Evolutionary conservation across 2,113 vertebrate genomes (phyloP), one percentile per base, ranked within the genome.

Genomic region (Coryphaenoides rupestris): DNA sequence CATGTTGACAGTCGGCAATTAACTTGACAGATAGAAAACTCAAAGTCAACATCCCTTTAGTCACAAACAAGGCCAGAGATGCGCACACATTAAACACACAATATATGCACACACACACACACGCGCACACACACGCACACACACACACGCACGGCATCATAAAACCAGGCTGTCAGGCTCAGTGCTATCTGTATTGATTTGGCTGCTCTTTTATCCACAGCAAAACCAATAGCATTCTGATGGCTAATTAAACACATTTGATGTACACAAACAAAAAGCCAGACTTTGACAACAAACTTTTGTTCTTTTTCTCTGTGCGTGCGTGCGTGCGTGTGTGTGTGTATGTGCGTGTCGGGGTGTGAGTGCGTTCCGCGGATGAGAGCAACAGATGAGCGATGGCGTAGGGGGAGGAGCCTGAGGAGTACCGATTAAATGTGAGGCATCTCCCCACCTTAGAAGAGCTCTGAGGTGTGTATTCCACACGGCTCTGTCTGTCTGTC

Each of bases 1-100:
- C 56, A 60, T 46, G 65, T 76, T 79, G 76, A 59, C 72, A 81
- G 70, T 76, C 76, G 62, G 76, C 64, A 77, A 82, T 79, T 84
- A 80, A 57, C 63, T 66, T 78, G 79, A 65, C 79, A 78, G 72
- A 69, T 26, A 71, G 53, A 78, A 79, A 70, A 74, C 40, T 68
- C 62, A 66, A 56, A 64, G 62, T 81, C 70, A 62, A 70, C 72
- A 61, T 77, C 72, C 33, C 76, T 78, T 53, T 49, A 56, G 59
- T 17, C 9, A 50, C 19, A 67, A 54, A 67, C 62, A 76, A 59
- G 53, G 69, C 22, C n/a, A 77, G 9, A 12, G 33, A 40, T 12
- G 19, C 17, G 17, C n/a, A 22, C 59, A 9, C 26, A 23, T 14
- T 40, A 40, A 40, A 24, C 63, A 76, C 5, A 74, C 17, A 69